These are phyloP conservation scores for Pedionomus torquatus DNA, from an alignment of 2,113 vertebrate species.

Conservation along the genomic window DNA sequence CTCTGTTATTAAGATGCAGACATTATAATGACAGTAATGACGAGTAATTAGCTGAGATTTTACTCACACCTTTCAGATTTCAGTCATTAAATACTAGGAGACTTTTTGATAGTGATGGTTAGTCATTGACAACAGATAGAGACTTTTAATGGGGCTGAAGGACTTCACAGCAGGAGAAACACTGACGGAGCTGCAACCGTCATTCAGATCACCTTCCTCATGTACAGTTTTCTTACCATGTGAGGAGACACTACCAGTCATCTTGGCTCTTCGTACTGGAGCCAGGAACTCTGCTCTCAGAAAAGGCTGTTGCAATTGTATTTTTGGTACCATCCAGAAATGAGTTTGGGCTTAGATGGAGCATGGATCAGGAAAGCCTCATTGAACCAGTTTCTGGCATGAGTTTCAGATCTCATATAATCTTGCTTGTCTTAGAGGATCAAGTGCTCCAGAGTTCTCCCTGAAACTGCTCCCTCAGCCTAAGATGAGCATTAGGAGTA, in stretches of 20 bases:
- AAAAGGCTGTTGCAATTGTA: not conserved
- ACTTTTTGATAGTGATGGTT: not conserved
- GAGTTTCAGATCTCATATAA: not conserved
- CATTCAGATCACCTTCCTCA: not conserved
- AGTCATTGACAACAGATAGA: not conserved
- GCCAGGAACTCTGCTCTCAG: not conserved
- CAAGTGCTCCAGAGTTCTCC: not conserved
- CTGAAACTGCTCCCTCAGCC: not conserved
- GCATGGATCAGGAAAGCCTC: not conserved
- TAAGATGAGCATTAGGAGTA: not conserved
- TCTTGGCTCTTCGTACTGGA: not conserved
- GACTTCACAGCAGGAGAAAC: not conserved
- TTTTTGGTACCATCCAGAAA: not conserved
- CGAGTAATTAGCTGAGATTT: not conserved
- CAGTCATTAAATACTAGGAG: not conserved
- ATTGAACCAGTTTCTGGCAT: not conserved
- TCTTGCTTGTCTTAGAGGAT: not conserved
- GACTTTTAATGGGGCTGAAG: not conserved
- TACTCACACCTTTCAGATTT: not conserved
- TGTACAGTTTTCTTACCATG: not conserved
- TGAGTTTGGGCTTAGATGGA: not conserved
- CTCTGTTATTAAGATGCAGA: not conserved
- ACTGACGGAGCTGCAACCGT: not conserved
- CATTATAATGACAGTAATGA: not conserved
- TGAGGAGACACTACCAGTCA: not conserved